phyloP scores from a whole-genome alignment of 2,888 invertebrate species.

The Crossocerus cetratus region DNA sequence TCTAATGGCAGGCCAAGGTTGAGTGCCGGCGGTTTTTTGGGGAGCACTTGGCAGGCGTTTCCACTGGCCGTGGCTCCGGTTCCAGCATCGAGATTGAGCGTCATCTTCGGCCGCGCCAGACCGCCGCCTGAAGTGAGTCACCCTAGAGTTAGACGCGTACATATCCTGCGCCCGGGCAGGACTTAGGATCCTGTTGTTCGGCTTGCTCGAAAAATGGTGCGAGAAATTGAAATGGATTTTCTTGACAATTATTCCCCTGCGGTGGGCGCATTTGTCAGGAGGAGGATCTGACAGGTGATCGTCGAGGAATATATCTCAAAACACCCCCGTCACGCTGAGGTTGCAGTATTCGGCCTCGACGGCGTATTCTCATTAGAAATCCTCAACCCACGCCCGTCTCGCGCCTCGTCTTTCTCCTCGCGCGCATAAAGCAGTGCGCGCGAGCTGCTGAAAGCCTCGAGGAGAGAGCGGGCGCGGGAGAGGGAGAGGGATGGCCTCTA shows the following conservation, averaged over 20 bases:
- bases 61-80: slow-evolving; percentile 67
- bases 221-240: too few relatives aligned
- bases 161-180: too few relatives aligned
- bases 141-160: slow-evolving; percentile 69
- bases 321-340: slow-evolving; percentile 42
- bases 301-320: slow-evolving; percentile 5
- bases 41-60: slow-evolving; percentile 55
- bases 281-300: slow-evolving; percentile 13
- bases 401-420: neutral
- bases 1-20: slow-evolving; percentile 78
- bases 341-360: slow-evolving; percentile 25
- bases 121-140: slow-evolving; percentile 74
- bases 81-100: slow-evolving; percentile 84
- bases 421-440: slow-evolving; percentile 35
- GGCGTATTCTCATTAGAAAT: slow-evolving; percentile 24
- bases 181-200: too few relatives aligned
- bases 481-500: slow-evolving; percentile 41
- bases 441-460: slow-evolving; percentile 46
- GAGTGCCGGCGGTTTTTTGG: slow-evolving; percentile 76
- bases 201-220: too few relatives aligned
- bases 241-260: neutral
- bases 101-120: slow-evolving; percentile 82
- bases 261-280: neutral
- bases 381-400: slow-evolving; percentile 13
- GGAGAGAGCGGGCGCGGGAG: too few relatives aligned